These are phyloP conservation scores for Brachionus koreanus DNA, from an alignment of 1,140 invertebrate species.

Conservation along the genomic window DNA sequence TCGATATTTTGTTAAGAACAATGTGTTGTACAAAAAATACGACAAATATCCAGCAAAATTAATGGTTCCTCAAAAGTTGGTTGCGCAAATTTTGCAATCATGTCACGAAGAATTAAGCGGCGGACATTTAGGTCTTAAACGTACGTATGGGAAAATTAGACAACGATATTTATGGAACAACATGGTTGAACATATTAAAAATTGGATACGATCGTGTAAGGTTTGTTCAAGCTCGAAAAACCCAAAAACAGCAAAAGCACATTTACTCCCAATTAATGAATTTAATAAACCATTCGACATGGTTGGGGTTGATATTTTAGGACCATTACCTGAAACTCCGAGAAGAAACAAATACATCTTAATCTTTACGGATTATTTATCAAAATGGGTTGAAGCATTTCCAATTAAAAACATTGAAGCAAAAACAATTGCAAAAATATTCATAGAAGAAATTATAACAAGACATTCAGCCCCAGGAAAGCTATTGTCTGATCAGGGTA, in stretches of 20 bases:
- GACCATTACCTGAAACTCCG: conserved; percentile 47
- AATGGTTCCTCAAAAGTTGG: too few species aligned
- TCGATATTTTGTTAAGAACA: too few species aligned
- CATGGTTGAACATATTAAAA: neutral
- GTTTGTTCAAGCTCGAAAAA: neutral
- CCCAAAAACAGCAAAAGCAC: neutral
- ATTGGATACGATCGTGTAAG: neutral
- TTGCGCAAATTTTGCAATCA: too few species aligned
- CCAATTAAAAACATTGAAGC: neutral
- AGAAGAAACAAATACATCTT: conserved; percentile 48
- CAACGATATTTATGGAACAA: neutral
- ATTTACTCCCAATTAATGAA: neutral
- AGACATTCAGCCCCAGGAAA: neutral
- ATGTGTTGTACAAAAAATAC: too few species aligned
- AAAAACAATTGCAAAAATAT: neutral
- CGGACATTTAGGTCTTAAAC: too few species aligned
- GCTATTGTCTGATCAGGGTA: neutral
- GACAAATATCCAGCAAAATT: too few species aligned
- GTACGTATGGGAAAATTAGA: neutral
- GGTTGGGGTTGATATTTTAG: conserved; percentile 47
- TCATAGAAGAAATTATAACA: neutral
- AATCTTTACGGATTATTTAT: too few species aligned
- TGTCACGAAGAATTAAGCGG: too few species aligned
- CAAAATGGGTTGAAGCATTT: too few species aligned
- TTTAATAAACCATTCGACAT: conserved; percentile 44